Conservation (phyloP, 2,797 vertebrate genomes). For the Pseudotriccus pelzelni region DNA sequence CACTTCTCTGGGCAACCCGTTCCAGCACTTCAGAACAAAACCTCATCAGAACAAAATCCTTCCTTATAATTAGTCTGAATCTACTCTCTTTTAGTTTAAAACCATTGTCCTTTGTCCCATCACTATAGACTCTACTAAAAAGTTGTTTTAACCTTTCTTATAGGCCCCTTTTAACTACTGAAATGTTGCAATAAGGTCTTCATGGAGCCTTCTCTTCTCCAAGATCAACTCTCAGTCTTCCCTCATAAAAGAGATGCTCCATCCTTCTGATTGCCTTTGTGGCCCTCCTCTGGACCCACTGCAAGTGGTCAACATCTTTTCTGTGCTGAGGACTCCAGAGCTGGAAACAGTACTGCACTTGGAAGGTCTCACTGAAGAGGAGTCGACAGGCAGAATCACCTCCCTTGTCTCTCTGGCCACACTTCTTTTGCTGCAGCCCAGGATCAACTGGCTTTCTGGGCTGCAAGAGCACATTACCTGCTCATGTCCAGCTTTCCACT, state of each 20-base stretch:
- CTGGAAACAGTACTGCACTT: not conserved
- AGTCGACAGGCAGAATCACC: not conserved
- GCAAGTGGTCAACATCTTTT: not conserved
- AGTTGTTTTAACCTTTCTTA: not conserved
- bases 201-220: not conserved
- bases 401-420: not conserved
- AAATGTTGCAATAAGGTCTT: rapidly evolving
- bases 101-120: not conserved
- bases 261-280: not conserved
- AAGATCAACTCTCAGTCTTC: not conserved
- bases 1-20: not conserved
- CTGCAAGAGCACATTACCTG: rapidly evolving
- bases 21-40: not conserved
- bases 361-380: not conserved
- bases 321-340: not conserved
- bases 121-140: rapidly evolving
- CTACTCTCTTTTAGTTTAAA: not conserved
- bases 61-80: not conserved
- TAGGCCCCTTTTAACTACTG: not conserved
- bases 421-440: not conserved
- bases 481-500: not conserved
- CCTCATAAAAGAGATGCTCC: not conserved
- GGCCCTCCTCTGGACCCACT: not conserved
- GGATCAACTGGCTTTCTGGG: too few species aligned
- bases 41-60: not conserved